These are phyloP conservation scores for Rhynchotus rufescens DNA, from an alignment of 2,797 vertebrate genomes.

Conservation along the genomic window DNA sequence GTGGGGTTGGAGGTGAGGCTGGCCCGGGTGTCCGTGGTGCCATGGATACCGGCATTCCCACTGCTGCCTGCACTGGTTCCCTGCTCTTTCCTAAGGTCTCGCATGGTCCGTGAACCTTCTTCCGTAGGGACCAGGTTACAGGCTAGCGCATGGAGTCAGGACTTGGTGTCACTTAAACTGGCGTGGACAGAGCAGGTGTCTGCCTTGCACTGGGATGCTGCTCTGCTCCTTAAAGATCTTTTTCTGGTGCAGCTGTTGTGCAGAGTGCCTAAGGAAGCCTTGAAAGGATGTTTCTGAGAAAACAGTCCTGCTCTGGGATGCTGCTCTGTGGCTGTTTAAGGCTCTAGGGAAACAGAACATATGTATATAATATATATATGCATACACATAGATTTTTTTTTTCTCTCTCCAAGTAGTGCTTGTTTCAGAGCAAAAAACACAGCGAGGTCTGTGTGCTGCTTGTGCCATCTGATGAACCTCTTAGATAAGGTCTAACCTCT, in stretches of 20 bases:
- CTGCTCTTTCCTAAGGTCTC: background rate
- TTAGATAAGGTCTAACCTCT: too few relatives aligned
- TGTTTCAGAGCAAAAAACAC: fast-evolving
- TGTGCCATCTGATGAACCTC: background rate
- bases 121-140: fast-evolving
- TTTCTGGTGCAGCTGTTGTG: background rate
- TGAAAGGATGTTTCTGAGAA: background rate
- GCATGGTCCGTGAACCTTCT: background rate
- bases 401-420: background rate
- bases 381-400: too few relatives aligned
- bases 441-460: background rate
- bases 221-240: background rate
- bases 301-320: background rate
- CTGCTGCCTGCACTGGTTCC: background rate
- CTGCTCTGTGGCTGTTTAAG: background rate
- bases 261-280: background rate
- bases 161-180: background rate
- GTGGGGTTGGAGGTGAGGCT: background rate
- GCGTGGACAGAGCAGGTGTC: background rate
- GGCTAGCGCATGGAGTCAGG: background rate
- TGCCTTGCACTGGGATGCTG: background rate
- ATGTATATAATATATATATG: too few relatives aligned
- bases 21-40: too few relatives aligned
- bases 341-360: fast-evolving
- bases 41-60: too few relatives aligned